Conservation (phyloP, 2,797 vertebrate genomes). For the Phaenicophaeus curvirostris region DNA sequence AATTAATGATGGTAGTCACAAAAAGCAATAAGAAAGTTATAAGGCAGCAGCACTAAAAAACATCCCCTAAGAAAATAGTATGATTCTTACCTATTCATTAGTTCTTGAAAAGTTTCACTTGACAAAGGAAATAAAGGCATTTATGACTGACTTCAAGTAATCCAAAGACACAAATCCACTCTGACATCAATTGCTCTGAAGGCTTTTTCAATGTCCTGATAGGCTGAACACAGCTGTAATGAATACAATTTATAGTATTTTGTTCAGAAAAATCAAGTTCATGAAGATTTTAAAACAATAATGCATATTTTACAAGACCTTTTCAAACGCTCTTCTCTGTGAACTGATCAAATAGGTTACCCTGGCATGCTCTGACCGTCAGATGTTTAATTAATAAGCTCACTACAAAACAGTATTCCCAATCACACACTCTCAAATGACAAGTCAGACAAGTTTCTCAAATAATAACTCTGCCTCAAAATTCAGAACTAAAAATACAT, state of each 20-base stretch:
- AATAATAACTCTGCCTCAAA: constrained; percentile 32
- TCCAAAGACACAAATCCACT: constrained; percentile 77
- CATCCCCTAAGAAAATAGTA: constrained; percentile 14
- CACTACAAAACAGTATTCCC: constrained; percentile 14
- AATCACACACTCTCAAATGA: constrained; percentile 2
- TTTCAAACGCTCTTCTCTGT: background rate
- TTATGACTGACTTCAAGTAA: constrained; percentile 79
- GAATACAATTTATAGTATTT: constrained; percentile 39
- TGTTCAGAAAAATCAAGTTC: constrained; percentile 19
- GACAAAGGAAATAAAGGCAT: constrained; percentile 78
- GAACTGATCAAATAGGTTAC: constrained; percentile 69
- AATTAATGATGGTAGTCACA: constrained; percentile 33
- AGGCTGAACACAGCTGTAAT: constrained; percentile 70
- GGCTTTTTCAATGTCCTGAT: constrained; percentile 67
- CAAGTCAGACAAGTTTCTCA: constrained; percentile 49
- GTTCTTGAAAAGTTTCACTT: constrained; percentile 75
- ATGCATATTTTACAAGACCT: constrained; percentile 41
- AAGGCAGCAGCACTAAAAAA: constrained; percentile 3
- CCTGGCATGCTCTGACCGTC: constrained; percentile 33
- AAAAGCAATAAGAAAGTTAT: constrained; percentile 36
- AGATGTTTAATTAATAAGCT: constrained; percentile 75
- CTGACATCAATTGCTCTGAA: constrained; percentile 77
- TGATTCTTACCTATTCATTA: constrained; percentile 79
- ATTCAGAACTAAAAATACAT: constrained; percentile 50
- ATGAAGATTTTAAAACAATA: background rate